phyloP scores from a whole-genome alignment of 1,140 invertebrate species.

The Eueides isabella region DNA sequence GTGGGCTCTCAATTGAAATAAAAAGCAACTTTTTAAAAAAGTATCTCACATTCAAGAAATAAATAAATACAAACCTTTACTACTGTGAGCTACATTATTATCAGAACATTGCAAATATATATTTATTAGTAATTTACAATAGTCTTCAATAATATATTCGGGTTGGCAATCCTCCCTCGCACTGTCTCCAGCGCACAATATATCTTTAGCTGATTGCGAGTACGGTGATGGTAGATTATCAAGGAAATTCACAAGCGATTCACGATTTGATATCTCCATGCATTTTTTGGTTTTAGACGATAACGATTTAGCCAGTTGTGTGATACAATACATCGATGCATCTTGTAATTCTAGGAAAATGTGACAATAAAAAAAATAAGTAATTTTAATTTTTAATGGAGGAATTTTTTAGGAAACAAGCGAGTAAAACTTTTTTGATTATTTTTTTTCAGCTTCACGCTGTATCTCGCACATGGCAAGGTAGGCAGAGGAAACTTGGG shows the following conservation, averaged over 20 bases:
- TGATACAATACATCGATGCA: constrained; percentile 57
- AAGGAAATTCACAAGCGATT: constrained; percentile 50
- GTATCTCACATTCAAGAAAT: too few species aligned
- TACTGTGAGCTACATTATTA: constrained; percentile 50
- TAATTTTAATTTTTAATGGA: too few species aligned
- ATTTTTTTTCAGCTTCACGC: too few species aligned
- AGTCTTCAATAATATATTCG: constrained; percentile 62
- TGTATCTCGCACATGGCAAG: too few species aligned
- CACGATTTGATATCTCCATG: constrained; percentile 49
- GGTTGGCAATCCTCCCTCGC: constrained; percentile 56
- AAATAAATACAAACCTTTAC: constrained; percentile 53
- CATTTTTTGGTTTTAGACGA: constrained; percentile 42
- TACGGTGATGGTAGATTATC: constrained; percentile 53
- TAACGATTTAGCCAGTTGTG: constrained; percentile 54
- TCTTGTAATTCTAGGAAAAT: constrained; percentile 61
- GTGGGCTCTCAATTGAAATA: too few species aligned
- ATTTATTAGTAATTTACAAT: constrained; percentile 58
- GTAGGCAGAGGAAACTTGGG: too few species aligned
- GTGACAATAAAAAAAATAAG: background rate
- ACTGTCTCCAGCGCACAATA: constrained; percentile 46
- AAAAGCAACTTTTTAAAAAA: too few species aligned
- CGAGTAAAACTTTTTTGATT: too few species aligned
- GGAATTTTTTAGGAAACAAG: too few species aligned
- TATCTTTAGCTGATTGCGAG: constrained; percentile 16
- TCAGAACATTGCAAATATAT: constrained; percentile 52